A percentile compares a stretch with the other conserved stretches of the same genome.
Conservation (phyloP, 2,888 invertebrate genomes). For the Agrotis exclamationis region DNA sequence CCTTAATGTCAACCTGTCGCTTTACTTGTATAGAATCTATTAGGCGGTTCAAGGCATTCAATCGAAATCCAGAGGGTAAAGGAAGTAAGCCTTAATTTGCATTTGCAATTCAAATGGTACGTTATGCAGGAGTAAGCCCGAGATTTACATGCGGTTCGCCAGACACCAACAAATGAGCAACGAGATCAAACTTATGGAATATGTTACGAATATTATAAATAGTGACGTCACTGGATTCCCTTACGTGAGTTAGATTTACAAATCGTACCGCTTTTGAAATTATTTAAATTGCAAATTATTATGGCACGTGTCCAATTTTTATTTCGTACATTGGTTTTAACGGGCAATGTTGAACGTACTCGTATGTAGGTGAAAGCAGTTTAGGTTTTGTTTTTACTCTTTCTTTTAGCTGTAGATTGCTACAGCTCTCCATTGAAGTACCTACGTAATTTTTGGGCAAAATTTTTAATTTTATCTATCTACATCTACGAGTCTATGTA, state of each 20-base stretch:
- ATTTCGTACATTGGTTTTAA: conserved; percentile 22
- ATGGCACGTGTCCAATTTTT: conserved; percentile 48
- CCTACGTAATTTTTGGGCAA: not conserved
- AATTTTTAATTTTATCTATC: too few species aligned
- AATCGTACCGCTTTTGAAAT: conserved; percentile 30
- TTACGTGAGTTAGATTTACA: conserved; percentile 42
- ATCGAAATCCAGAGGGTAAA: conserved; percentile 47
- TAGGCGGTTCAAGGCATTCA: conserved; percentile 46
- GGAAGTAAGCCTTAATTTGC: conserved; percentile 70
- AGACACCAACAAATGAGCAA: conserved; percentile 51
- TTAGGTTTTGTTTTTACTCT: conserved; percentile 11
- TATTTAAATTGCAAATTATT: conserved; percentile 47
- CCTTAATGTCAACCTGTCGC: conserved; percentile 5
- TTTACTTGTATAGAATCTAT: conserved; percentile 50
- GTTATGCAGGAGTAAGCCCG: conserved; percentile 70
- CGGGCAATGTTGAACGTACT: conserved; percentile 11
- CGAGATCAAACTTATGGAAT: conserved; percentile 47
- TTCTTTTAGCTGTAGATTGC: conserved; percentile 10
- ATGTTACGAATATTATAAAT: conserved; percentile 31
- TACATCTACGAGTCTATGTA: too few species aligned
- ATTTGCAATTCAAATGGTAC: conserved; percentile 79
- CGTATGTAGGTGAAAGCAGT: conserved; percentile 18
- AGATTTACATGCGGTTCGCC: conserved; percentile 70
- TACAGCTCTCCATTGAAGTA: not conserved
- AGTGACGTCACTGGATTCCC: conserved; percentile 40